Base-by-base conservation (phyloP, 2,113 vertebrate genomes). In the Pipa parva region DNA sequence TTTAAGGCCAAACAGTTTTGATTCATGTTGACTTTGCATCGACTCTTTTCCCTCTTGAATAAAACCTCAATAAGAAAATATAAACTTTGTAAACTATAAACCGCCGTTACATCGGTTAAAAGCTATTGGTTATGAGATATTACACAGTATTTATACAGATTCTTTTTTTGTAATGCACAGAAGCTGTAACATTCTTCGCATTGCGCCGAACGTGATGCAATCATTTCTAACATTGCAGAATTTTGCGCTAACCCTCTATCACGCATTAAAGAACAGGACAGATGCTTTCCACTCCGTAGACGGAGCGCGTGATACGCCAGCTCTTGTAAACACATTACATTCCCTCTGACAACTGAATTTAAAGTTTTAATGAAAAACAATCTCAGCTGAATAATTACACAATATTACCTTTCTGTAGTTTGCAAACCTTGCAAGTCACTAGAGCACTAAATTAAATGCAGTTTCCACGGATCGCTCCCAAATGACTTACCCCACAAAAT, bases 301-400 rank as follows among this genome's bases (percentile, higher is more conserved):
- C 36, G 63, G 45, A 49, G 25, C 57, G 46, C 33, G 17, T 11
- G 31, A 77, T 73, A 12, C 46, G 63, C n/a, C 26, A 63, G 59
- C 72, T 37, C 49, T 48, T 33, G 74, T 74, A 82, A 81, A 80
- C 75, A 68, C 50, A 72, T 46, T 27, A 46, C 73, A 20, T 59
- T 72, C 37, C 68, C 61, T 75, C 74, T 76, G 57, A 76, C 66
- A 56, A 4, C 67, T 33, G 66, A 63, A 61, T 78, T 77, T 57
- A 70, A 67, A 73, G 65, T 24, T 22, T 64, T 37, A 79, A 80
- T 2, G 27, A 71, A 71, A 58, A 20, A 0, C n/a, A 33, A 49
- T 63, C 72, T 72, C 72, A 36, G 37, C 31, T 13, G 29, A 71
- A 59, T 74, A 80, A 80, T 78, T 78, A 73, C 50, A 78, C 77